Evolutionary conservation across 1,140 invertebrate species (phyloP).

Genomic region (Tachypleus tridentatus): DNA sequence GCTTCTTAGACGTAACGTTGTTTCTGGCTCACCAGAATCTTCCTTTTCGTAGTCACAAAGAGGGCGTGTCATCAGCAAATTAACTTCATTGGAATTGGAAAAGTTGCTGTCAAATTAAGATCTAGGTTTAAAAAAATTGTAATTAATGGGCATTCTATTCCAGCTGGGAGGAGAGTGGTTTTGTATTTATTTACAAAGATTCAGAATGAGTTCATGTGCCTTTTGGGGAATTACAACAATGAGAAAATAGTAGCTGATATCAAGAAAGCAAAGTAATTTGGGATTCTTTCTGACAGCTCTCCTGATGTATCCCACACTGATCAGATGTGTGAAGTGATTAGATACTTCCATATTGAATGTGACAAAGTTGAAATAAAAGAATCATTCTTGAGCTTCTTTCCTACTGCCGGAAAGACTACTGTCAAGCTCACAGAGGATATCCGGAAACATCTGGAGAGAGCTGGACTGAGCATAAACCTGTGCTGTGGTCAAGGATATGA

Average conservation of each 20-base stretch:
- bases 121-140: neutral
- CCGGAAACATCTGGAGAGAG: neutral
- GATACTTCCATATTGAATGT: neutral
- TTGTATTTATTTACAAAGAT: neutral
- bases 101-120: neutral
- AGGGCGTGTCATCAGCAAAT: neutral
- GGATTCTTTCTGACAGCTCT: neutral
- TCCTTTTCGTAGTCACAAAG: neutral
- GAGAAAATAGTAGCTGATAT: neutral
- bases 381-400: neutral
- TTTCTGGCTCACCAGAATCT: neutral
- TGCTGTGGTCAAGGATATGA: neutral
- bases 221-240: neutral
- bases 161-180: neutral
- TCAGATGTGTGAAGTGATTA: neutral
- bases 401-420: neutral
- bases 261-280: neutral
- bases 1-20: neutral
- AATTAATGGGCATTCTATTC: neutral
- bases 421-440: neutral
- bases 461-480: neutral
- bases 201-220: neutral
- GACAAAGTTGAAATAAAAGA: neutral
- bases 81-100: neutral
- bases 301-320: neutral